Conservation (phyloP, 2,113 vertebrate species). For the Puntigrus tetrazona region DNA sequence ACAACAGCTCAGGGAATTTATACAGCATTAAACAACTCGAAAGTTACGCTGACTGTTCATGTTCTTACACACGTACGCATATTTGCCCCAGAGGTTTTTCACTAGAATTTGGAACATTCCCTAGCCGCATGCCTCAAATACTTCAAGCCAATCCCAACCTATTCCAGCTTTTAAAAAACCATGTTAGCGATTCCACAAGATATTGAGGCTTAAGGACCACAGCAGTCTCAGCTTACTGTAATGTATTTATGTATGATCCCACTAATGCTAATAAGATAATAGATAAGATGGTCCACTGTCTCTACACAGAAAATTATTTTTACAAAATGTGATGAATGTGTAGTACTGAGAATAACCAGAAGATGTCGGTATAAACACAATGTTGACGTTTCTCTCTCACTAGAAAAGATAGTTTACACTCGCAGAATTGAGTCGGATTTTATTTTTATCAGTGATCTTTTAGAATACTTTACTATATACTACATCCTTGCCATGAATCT, state of each 20-base stretch:
- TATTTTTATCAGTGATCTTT: no score
- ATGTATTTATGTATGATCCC: not conserved
- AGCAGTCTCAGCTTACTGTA: not conserved
- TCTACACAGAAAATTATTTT: not conserved
- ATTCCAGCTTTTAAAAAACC: conserved; percentile 9
- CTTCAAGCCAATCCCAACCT: conserved; percentile 8
- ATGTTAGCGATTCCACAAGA: not conserved
- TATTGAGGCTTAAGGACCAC: not conserved
- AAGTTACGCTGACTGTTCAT: conserved; percentile 47
- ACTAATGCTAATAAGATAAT: not conserved
- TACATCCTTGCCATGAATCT: not conserved
- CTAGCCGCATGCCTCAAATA: not conserved
- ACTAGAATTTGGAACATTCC: conserved; percentile 37
- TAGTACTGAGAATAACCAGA: conserved; percentile 57
- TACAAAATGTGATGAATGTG: not conserved
- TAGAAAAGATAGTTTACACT: not conserved
- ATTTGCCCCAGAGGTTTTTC: conserved; percentile 27
- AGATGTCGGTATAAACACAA: conserved; percentile 70
- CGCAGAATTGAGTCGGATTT: not conserved
- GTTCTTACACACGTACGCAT: conserved; percentile 16
- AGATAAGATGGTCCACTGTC: not conserved
- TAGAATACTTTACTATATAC: not conserved
- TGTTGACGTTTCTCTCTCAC: not conserved
- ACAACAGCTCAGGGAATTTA: not conserved
- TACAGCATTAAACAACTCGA: conserved; percentile 37